Base-by-base conservation (phyloP, 2,797 vertebrate species). In the Acanthopagrus latus region DNA sequence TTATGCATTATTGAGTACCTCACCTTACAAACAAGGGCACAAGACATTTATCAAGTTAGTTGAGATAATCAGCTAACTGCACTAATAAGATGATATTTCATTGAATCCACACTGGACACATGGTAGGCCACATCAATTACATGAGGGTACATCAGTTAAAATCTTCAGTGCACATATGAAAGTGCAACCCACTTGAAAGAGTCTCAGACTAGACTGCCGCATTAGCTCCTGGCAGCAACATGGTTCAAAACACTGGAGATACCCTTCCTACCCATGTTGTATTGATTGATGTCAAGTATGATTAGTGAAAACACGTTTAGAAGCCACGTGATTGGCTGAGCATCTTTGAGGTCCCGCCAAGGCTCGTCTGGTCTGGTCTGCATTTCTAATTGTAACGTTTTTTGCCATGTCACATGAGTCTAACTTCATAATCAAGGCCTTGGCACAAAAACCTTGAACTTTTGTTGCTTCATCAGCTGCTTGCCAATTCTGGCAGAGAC, bases 361-460 rank as follows among this genome's bases (percentile, higher is more conserved):
- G 44, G 62, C 62, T 7, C n/a, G 23, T 58, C 54, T 29, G 54
- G 14, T 33, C 20, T 17, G 23, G 1, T 7, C 14, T 55, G 54
- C 47, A 44, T 57, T 14, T 51, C 5, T 46, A 65, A 16, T 20
- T 70, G 21, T 2, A 27, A 21, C 27, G 13, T 44, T 27, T 27
- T n/a, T 66, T 66, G 5, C 17, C 14, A n/a, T 43, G 23, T 46
- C 25, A 51, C 11, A 4, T 46, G 6, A 68, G 41, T 23, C 16
- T 21, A 9, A 50, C 10, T 4, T 57, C 44, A 13, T 27, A 7
- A n/a, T 27, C 11, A 10, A 71, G 3, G 54, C 29, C 14, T 43
- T 50, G 38, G 69, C 57, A 66, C 47, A 67, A 59, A 68, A 74
- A 74, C 50, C 41, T 78, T 52, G 1, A 76, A 77, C 44, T 63